Percentiles rank a stretch among this genome's conserved stretches.
These are phyloP conservation scores for Ophion costatus DNA, from an alignment of 2,888 invertebrate species.

Conservation along the genomic window DNA sequence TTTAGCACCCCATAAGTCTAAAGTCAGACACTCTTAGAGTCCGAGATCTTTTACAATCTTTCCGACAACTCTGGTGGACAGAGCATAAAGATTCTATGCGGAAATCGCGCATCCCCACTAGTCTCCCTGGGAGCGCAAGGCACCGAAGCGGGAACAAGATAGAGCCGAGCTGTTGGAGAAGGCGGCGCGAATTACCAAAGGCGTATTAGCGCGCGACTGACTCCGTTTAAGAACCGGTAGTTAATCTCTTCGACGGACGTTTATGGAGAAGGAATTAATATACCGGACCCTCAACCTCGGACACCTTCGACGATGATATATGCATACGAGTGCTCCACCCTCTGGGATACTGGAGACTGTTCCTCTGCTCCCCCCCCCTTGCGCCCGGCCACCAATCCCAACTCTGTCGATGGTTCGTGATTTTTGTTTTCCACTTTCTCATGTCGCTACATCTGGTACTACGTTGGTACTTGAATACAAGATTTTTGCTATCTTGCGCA, in stretches of 20 bases:
- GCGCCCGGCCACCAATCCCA: background rate
- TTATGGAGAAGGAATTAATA: slow-evolving; percentile 84
- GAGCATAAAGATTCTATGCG: slow-evolving; percentile 51
- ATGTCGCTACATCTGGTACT: slow-evolving; percentile 1
- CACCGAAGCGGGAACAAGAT: slow-evolving; percentile 42
- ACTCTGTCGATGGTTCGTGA: slow-evolving; percentile 21
- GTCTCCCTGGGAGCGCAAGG: slow-evolving; percentile 6
- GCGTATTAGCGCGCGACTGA: slow-evolving; percentile 82
- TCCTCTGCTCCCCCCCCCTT: slow-evolving; percentile 32
- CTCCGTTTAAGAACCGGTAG: slow-evolving; percentile 82
- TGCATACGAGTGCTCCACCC: slow-evolving; percentile 79
- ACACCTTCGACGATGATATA: slow-evolving; percentile 81
- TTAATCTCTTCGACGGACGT: slow-evolving; percentile 82
- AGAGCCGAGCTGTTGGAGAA: slow-evolving; percentile 29
- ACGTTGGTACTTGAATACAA: background rate
- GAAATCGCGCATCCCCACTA: slow-evolving; percentile 46
- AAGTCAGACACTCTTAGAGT: slow-evolving; percentile 36
- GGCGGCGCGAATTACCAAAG: slow-evolving; percentile 80
- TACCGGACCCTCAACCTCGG: slow-evolving; percentile 80
- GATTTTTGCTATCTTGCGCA: slow-evolving; percentile 1
- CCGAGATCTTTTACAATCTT: slow-evolving; percentile 43
- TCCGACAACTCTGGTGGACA: slow-evolving; percentile 47
- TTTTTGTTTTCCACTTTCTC: slow-evolving; percentile 10
- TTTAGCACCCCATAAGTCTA: slow-evolving; percentile 60
- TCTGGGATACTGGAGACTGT: slow-evolving; percentile 62